Base-by-base conservation (phyloP, 2,888 invertebrate genomes). In the Latrodectus hesperus region DNA sequence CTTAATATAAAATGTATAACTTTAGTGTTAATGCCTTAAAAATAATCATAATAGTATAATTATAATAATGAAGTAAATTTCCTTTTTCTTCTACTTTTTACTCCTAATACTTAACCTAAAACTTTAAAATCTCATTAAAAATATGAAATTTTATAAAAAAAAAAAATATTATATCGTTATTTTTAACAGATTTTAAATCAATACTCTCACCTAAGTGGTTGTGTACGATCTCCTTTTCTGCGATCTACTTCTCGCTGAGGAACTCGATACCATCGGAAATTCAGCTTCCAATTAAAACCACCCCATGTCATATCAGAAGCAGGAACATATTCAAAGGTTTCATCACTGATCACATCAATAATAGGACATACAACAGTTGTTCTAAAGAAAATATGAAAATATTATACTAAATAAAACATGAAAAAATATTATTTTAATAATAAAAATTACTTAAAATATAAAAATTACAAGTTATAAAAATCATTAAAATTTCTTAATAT, bases 271-370 rank as follows among this genome's bases (percentile, higher is more conserved):
- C 98, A 99, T 94, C 99, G 95, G 93, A 99, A 99, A 93, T 99
- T 99, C 80, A 99, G 94, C 93, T 99, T 99, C 99, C 99, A 99
- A 93, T 99, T 99, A 93, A 99, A 99, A 49, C 99, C 99, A 89
- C 99, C 99, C 99, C 99, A 99, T 0, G 99, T 99, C 95, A 98
- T 98, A 92, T 99, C 99, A 1, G 98, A 98, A 0, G 99, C 99
- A 77, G 98, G 97, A 89, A 99, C 97, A 93, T 99, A 99, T 93
- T 99, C 99, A 93, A 99, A 99, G 8, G 98, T 98, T 91, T 99
- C 99, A 92, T 99, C 99, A 73, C 98, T 98, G 91, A 99, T 99
- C 86, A 99, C 98, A 93, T 99, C 99, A 91, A 99, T 99, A 90
- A 99, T 98, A 11, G 99, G 99, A 92, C 99, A 98, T 8, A 98